Evolutionary conservation across 2,113 vertebrate species (phyloP).

Genomic region (Regulus satrapa): DNA sequence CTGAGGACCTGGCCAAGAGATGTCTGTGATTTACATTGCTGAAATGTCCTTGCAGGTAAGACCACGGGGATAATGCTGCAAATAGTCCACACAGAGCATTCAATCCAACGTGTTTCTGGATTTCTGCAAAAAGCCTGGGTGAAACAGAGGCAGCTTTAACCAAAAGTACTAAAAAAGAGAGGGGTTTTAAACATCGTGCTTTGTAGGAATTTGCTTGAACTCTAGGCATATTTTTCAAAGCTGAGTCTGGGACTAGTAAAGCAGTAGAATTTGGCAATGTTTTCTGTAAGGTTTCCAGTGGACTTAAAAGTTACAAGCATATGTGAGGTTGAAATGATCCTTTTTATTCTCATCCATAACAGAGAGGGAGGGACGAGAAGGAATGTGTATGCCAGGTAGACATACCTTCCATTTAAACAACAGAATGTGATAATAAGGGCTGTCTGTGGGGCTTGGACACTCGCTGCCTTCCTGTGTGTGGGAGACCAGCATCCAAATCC

Average conservation of each 20-base stretch:
- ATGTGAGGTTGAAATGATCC: conserved; percentile 24
- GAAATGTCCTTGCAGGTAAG: conserved; percentile 35
- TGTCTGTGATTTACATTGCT: neutral
- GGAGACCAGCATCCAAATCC: conserved; percentile 50
- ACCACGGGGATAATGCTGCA: conserved; percentile 29
- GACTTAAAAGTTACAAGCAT: conserved; percentile 58
- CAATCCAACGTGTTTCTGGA: neutral
- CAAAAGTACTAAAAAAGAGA: conserved; percentile 3
- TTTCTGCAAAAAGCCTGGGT: neutral
- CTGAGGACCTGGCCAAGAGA: neutral
- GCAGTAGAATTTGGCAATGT: conserved; percentile 50
- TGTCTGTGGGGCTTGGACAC: conserved; percentile 13
- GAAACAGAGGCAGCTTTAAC: conserved; percentile 16
- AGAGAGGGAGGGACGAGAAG: conserved; percentile 5
- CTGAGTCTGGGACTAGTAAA: conserved; percentile 24
- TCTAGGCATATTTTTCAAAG: conserved; percentile 24
- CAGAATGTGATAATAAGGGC: conserved; percentile 3
- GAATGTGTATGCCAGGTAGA: conserved; percentile 26
- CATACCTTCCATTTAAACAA: conserved; percentile 44
- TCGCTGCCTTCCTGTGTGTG: neutral
- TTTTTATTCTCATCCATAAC: conserved; percentile 49
- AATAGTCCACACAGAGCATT: neutral
- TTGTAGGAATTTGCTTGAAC: conserved; percentile 17
- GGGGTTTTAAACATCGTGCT: neutral
- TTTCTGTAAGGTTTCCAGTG: conserved; percentile 50